Conservation (phyloP, 2,888 invertebrate genomes). For the Drosophila silvestris region DNA sequence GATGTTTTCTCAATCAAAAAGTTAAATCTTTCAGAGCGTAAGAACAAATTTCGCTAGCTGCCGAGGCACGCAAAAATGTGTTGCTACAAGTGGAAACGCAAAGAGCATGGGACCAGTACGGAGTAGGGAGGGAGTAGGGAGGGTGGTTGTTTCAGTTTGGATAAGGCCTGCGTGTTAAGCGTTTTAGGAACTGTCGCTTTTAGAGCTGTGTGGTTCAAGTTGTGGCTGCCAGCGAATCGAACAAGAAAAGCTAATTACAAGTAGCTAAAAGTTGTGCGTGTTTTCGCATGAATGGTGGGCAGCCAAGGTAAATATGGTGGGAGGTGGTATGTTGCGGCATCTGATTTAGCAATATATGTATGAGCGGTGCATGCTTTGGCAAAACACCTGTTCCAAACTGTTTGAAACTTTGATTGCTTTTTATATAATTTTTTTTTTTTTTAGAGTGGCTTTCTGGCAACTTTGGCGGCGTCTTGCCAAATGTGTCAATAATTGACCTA, state of each 20-base stretch:
- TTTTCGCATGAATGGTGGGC: constrained; percentile 63
- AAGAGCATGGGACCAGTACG: neutral
- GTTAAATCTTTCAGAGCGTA: constrained; percentile 76
- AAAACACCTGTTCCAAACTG: constrained; percentile 73
- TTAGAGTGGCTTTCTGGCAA: constrained; percentile 14
- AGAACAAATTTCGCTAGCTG: constrained; percentile 63
- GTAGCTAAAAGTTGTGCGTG: constrained; percentile 78
- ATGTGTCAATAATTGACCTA: constrained; percentile 74
- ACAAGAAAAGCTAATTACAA: constrained; percentile 81
- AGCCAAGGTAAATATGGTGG: constrained; percentile 14
- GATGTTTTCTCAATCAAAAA: constrained; percentile 84
- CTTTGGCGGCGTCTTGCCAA: constrained; percentile 43
- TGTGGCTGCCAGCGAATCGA: constrained; percentile 70
- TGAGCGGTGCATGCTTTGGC: constrained; percentile 18
- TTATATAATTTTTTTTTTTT: constrained; percentile 58
- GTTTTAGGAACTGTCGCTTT: constrained; percentile 62
- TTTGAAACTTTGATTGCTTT: constrained; percentile 77
- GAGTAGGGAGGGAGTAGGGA: neutral
- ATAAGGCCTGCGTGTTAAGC: constrained; percentile 62
- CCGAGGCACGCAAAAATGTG: constrained; percentile 70
- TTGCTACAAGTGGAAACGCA: constrained; percentile 23
- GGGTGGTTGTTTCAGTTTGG: constrained; percentile 17
- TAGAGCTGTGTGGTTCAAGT: constrained; percentile 37
- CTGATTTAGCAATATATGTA: constrained; percentile 25
- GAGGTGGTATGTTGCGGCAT: neutral